Evolutionary conservation across 2,797 vertebrate genomes (phyloP), one percentile per base, ranked within the genome.

Genomic region (Acrossocheilus fasciatus): DNA sequence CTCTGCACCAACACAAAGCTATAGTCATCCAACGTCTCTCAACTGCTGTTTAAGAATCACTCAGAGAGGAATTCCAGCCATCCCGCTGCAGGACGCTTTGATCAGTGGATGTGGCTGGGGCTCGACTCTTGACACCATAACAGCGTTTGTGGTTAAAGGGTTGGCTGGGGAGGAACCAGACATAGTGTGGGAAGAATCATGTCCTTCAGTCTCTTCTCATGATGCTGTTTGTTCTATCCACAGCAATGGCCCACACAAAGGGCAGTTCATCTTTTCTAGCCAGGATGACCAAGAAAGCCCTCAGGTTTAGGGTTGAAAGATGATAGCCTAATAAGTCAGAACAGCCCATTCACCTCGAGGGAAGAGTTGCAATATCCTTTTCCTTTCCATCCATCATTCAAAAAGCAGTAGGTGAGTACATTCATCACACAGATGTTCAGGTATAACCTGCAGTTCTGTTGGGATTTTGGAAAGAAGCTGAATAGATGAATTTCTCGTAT

Each of bases 1-100:
- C 59, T 26, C 45, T 12, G 2, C 62, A 77, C 59, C 45, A 41
- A 14, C 15, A 84, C 74, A 84, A 84, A 77, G 83, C 73, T 84
- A 39, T 12, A 82, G 30, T 77, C 45, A 52, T 75, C 82, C 43
- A 14, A 12, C 23, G 10, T 68, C 73, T 84, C 47, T 66, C 74
- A 84, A 69, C 45, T 17, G 2, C 23, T 5, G 10, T 77, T 84
- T 39, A 69, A 84, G 62, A 68, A 75, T 76, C 59, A 20, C 62
- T 76, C 30, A 15, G 62, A 76, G 59, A 84, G 30, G 62, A 84
- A 77, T 84, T 77, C 23, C 62, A 69, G 62, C 9, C 62, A 30
- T 30, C 36, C 73, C 10, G 4, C 62, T 0, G 62, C 20, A 47
- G 23, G 34, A 54, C 0, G 23, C 83, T 77, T 77, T 84, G 83